These are phyloP conservation scores for Microtus ochrogaster DNA, from an alignment of 2,113 vertebrate species.

Conservation along the genomic window DNA sequence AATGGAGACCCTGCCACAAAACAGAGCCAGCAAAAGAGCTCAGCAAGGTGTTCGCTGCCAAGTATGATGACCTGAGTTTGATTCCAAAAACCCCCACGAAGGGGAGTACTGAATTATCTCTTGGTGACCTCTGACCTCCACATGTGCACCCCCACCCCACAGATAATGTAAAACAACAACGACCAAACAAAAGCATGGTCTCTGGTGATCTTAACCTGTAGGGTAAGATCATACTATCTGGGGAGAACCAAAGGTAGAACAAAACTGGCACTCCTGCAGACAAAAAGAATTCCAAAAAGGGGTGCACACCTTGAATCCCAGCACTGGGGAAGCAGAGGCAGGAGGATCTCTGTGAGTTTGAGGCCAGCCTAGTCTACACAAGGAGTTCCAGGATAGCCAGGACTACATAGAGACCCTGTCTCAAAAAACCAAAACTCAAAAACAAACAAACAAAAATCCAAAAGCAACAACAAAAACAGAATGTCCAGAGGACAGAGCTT, in stretches of 20 bases:
- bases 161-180: background rate
- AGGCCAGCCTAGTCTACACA: background rate
- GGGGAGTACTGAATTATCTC: background rate
- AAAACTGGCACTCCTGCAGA: background rate
- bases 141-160: no score
- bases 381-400: background rate
- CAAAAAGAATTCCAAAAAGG: background rate
- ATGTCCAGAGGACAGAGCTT: background rate
- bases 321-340: background rate
- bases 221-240: background rate
- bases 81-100: background rate
- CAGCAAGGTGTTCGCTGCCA: background rate
- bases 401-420: background rate
- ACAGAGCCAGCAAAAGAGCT: background rate
- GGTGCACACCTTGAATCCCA: background rate
- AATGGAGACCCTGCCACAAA: background rate
- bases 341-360: background rate
- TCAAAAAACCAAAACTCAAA: background rate
- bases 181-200: background rate
- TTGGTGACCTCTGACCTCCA: background rate
- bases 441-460: background rate
- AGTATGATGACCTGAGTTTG: background rate
- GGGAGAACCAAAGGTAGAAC: background rate
- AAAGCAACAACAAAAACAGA: background rate
- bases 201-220: background rate